Evolutionary conservation across 1,140 invertebrate genomes (phyloP).

Genomic region (Drosophila yakuba): DNA sequence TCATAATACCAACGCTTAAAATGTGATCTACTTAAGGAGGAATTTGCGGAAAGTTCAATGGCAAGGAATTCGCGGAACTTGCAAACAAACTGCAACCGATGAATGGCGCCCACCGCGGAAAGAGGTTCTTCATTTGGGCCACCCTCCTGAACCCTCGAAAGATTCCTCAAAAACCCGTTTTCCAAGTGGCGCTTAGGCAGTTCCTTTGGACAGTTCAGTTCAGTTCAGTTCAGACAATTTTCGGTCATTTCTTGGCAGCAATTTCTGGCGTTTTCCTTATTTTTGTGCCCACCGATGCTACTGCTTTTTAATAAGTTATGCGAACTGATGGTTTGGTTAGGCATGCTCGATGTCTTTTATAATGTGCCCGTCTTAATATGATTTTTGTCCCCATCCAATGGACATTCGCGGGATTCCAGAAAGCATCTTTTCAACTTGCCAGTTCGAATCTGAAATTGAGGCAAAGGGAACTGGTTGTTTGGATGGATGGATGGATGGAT

Average conservation of each 20-base stretch:
- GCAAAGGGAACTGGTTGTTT: not conserved
- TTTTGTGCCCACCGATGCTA: constrained; percentile 24
- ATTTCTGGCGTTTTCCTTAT: constrained; percentile 52
- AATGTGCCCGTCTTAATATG: constrained; percentile 80
- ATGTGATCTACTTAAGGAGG: constrained; percentile 52
- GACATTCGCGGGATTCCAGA: constrained; percentile 74
- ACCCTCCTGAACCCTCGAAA: constrained; percentile 5
- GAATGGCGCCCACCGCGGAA: constrained; percentile 66
- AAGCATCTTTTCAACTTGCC: constrained; percentile 58
- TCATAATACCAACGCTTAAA: not conserved
- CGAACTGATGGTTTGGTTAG: constrained; percentile 28
- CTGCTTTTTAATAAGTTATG: constrained; percentile 72
- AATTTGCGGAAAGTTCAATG: constrained; percentile 66
- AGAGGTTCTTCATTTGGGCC: not conserved
- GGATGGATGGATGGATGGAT: not conserved
- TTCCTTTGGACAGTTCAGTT: not conserved
- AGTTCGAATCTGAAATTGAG: not conserved
- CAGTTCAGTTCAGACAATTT: constrained; percentile 37
- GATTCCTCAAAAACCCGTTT: constrained; percentile 59
- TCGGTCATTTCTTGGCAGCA: constrained; percentile 62
- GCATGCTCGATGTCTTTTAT: constrained; percentile 64
- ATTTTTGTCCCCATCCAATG: constrained; percentile 73
- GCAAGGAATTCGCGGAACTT: constrained; percentile 38
- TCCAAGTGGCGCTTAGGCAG: constrained; percentile 76
- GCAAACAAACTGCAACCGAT: constrained; percentile 26